phyloP scores from a whole-genome alignment of 2,113 vertebrate genomes.

The pig (Sus scrofa) region DNA sequence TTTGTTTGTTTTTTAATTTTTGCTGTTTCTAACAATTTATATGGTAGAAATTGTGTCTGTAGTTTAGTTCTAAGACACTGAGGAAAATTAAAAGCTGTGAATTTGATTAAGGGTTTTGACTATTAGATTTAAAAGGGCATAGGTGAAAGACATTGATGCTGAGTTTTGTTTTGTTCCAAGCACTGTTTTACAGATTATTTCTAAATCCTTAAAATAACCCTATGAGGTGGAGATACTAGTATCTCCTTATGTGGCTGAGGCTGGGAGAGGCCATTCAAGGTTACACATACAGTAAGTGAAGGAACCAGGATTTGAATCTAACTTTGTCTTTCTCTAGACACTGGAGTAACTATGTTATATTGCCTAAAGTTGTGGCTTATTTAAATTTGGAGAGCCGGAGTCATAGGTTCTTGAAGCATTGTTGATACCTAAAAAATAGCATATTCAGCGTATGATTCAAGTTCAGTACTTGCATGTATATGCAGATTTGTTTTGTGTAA shows the following conservation, averaged over 20 bases:
- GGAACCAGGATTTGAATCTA: slow-evolving; percentile 20
- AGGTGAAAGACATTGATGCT: neutral
- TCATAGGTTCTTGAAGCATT: neutral
- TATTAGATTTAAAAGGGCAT: neutral
- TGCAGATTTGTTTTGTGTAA: slow-evolving; percentile 25
- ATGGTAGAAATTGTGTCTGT: neutral
- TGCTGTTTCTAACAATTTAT: slow-evolving; percentile 14
- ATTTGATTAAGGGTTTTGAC: slow-evolving; percentile 33
- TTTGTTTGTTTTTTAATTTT: no score
- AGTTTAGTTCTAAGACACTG: slow-evolving; percentile 16
- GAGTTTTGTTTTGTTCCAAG: slow-evolving; percentile 52
- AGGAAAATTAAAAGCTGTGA: neutral
- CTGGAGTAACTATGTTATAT: neutral
- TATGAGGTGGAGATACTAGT: neutral
- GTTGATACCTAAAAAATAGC: neutral
- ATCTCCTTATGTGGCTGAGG: neutral
- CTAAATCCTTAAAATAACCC: neutral
- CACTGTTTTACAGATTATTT: neutral
- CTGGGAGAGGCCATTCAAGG: neutral
- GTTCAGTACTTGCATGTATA: neutral
- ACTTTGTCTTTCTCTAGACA: slow-evolving; percentile 19
- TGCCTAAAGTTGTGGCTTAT: slow-evolving; percentile 10
- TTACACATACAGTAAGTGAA: neutral
- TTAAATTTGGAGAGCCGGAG: neutral
- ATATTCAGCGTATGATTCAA: neutral